Evolutionary conservation across 2,888 invertebrate genomes (phyloP), one percentile per base, ranked within the genome.

Genomic region (Trachelus stipa): DNA sequence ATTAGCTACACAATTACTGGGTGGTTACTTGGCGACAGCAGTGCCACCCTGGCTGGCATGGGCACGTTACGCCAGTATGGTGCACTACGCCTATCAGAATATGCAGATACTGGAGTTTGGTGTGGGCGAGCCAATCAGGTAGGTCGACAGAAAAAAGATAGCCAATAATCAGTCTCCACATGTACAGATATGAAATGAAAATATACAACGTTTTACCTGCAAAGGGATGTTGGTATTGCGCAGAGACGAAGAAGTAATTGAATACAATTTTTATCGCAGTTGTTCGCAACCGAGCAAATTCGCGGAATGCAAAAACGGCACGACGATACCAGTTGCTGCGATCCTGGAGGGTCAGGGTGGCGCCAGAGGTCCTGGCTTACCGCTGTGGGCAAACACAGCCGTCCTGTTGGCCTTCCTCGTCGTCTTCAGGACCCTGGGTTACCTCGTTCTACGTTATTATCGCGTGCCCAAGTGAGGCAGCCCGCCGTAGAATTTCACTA

Each of bases 71-170:
- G 93, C 95, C 79, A 96, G 96, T 75, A 94, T 96, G 95, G 94
- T 96, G 76, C 95, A 96, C 90, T 96, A 96, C 90, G 96, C 96
- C 79, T 96, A 95, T 91, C 95, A 96, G 88, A 96, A 96, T 90
- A 95, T 96, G 95, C 95, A 96, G 90, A 95, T 95, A 83, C 93
- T 96, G 73, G 96, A 96, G 89, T 96, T 96, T 87, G 93, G 94
- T 80, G 94, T 95, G 88, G 95, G 95, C 84, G 93, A 94, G 82
- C 94, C 94, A 73, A 94, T 96, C 83, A 90, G 92, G 95, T 96
- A 92, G 93, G 94, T 92, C 79, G 35, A 12, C 23, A 23, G n/a
- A 56, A 23, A 15, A 40, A 56, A 56, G 56, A 23, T 56, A 23
- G 23, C 56, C 56, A 23, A 56, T 56, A 56, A 23, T 56, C 23